Evolutionary conservation across 2,797 vertebrate genomes (phyloP), one percentile per base, ranked within the genome.

Genomic region (Gymnodraco acuticeps): DNA sequence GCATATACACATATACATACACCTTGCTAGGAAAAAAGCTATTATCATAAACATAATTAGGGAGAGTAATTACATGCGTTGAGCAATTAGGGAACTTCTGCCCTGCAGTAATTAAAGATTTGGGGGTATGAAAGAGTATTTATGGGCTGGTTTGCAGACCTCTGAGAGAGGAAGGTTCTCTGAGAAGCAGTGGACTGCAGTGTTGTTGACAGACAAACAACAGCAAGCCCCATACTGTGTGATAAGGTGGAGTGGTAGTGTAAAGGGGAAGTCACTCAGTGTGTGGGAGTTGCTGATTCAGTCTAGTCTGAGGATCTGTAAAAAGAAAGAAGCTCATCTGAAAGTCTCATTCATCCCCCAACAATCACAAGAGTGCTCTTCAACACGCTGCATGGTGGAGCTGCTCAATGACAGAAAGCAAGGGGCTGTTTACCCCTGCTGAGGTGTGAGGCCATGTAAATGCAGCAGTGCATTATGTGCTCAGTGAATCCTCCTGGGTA

Each of bases 21-120:
- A 72, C 45, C 60, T 74, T 75, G 45, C 41, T 56, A 13, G 46
- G 17, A 66, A 63, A 27, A 71, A 60, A 56, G 27, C 20, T 62
- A 82, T 75, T 65, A 77, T 80, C 69, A 75, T 77, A 76, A 87
- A 85, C 70, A 83, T 69, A 55, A 88, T 87, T 81, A 77, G 52
- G 65, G 31, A 80, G 56, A 67, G 55, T 79, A 79, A 83, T 88
- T 85, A 82, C 11, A 41, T 7, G 51, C 82, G 63, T 70, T 54
- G 48, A 78, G 78, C 68, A 76, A 82, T 82, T 46, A 55, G 70
- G 64, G 69, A 86, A 75, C 84, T 71, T 78, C 61, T 79, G 64
- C 64, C 69, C 64, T 1, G 2, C 51, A n/a, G 60, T 85, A 75
- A 84, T 87, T 83, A 81, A 70, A 83, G n/a, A 46, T 70, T 80